phyloP scores from a whole-genome alignment of 2,113 vertebrate species.

The Syrmaticus mikado region DNA sequence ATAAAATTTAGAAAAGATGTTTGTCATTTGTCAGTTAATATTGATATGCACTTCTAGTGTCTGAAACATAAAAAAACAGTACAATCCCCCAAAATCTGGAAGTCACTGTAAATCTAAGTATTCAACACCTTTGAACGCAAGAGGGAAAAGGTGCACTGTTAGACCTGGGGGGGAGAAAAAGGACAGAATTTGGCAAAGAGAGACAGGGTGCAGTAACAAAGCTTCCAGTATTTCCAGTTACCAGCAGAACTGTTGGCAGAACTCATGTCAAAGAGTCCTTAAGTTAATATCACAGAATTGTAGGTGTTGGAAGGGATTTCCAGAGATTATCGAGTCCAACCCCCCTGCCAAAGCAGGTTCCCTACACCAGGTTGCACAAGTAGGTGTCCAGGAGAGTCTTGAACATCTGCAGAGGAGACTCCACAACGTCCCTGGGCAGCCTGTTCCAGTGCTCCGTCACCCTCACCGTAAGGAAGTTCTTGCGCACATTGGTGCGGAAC shows the following conservation, averaged over 20 bases:
- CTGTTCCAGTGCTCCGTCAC: too few relatives aligned
- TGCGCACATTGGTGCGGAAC: too few relatives aligned
- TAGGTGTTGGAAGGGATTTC: too few relatives aligned
- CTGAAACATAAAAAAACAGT: neutral
- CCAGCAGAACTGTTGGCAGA: constrained; percentile 4
- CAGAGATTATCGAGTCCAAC: too few relatives aligned
- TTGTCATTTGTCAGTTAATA: neutral
- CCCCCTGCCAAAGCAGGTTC: too few relatives aligned
- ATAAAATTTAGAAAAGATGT: neutral
- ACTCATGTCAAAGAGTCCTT: neutral
- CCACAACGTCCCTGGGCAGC: too few relatives aligned
- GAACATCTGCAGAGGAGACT: too few relatives aligned
- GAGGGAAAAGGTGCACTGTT: neutral
- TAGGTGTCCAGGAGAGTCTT: too few relatives aligned
- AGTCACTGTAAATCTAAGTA: neutral
- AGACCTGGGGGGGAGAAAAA: neutral
- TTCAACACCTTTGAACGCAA: neutral
- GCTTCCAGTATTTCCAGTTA: neutral
- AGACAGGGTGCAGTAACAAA: neutral
- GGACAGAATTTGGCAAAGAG: neutral
- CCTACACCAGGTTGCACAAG: too few relatives aligned
- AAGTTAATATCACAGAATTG: neutral
- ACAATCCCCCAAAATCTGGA: neutral
- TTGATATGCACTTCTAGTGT: neutral
- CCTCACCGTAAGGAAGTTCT: too few relatives aligned